phyloP scores from a whole-genome alignment of 2,797 vertebrate species.

The Meriones psammophilus region DNA sequence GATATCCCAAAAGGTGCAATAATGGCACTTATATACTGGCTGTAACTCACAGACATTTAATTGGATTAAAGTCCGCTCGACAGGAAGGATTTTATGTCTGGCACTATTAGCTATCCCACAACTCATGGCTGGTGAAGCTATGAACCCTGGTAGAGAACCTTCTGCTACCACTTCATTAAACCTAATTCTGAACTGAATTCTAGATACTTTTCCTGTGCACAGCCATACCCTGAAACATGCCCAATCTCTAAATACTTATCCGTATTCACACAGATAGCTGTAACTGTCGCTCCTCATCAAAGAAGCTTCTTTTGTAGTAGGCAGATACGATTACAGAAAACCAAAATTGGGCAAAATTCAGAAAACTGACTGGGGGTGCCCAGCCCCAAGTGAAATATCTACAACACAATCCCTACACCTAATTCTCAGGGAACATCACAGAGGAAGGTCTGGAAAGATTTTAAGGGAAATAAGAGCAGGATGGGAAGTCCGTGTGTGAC shows the following conservation, averaged over 20 bases:
- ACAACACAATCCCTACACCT: not conserved
- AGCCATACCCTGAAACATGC: not conserved
- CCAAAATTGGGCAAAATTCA: not conserved
- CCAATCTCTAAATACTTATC: not conserved
- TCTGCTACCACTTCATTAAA: not conserved
- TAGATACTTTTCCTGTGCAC: not conserved
- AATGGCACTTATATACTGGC: not conserved
- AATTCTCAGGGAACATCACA: not conserved
- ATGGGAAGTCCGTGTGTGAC: not conserved
- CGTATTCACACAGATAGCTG: not conserved
- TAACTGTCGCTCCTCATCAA: not conserved
- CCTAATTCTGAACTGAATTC: not conserved
- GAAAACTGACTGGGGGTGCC: not conserved
- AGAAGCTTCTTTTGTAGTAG: not conserved
- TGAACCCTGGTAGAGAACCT: not conserved
- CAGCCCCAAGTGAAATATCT: not conserved
- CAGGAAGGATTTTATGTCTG: not conserved
- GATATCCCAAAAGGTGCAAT: not conserved
- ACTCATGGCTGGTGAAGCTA: not conserved
- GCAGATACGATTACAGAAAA: not conserved
- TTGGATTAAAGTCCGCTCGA: not conserved
- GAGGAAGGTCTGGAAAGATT: not conserved
- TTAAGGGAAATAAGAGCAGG: not conserved
- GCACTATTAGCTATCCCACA: not conserved
- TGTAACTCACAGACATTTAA: not conserved